Evolutionary conservation across 2,888 invertebrate genomes (phyloP).

Genomic region (Heliconius ethilla): DNA sequence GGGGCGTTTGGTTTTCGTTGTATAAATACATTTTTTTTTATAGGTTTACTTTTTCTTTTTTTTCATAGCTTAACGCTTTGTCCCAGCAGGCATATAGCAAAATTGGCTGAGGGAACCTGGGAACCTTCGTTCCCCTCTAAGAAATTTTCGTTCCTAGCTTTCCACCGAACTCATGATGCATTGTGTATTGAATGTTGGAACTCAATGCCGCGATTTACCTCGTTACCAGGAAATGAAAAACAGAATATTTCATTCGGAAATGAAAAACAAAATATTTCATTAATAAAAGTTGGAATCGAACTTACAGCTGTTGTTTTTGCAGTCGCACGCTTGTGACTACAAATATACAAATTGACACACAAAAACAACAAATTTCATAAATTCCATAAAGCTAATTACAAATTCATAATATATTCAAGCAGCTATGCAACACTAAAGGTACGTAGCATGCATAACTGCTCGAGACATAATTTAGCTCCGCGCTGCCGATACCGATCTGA

Average conservation of each 20-base stretch:
- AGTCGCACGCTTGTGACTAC: background rate
- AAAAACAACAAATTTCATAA: background rate
- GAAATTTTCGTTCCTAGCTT: background rate
- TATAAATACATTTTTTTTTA: background rate
- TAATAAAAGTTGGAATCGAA: background rate
- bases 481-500: slow-evolving; percentile 47
- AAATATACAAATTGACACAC: background rate
- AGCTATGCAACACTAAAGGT: slow-evolving; percentile 16
- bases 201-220: background rate
- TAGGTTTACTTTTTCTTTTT: too few relatives aligned
- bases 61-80: background rate
- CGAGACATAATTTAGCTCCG: slow-evolving; percentile 44
- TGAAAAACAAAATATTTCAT: background rate
- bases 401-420: slow-evolving; percentile 10
- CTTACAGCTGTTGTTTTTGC: background rate
- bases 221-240: background rate
- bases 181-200: background rate
- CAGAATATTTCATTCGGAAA: background rate
- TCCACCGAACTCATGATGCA: background rate
- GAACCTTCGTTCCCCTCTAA: background rate
- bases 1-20: slow-evolving; percentile 3
- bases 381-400: background rate
- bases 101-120: background rate
- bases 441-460: slow-evolving; percentile 34
- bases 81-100: background rate